A percentile compares a stretch with the other conserved stretches of the same genome.
Conservation (phyloP, 2,888 invertebrate species). For the Pheosia tremula region DNA sequence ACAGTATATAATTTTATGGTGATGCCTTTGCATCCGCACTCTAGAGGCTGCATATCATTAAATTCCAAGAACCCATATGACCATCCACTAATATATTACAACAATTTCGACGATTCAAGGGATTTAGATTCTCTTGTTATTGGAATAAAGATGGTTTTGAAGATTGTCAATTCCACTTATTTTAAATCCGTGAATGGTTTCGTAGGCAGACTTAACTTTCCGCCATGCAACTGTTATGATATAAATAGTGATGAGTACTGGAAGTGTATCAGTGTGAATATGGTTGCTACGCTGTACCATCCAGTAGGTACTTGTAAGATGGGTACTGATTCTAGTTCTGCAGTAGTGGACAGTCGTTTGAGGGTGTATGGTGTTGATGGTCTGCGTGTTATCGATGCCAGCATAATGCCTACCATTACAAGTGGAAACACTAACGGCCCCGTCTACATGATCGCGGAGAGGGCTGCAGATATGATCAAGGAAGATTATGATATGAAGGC, state of each 20-base stretch:
- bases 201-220: slow-evolving; percentile 11
- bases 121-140: slow-evolving; percentile 18
- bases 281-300: slow-evolving; percentile 21
- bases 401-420: slow-evolving; percentile 89
- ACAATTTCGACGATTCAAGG: slow-evolving; percentile 20
- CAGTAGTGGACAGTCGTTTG: slow-evolving; percentile 27
- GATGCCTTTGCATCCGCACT: slow-evolving; percentile 17
- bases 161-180: slow-evolving; percentile 17
- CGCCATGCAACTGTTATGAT: slow-evolving; percentile 17
- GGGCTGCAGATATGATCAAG: slow-evolving; percentile 39
- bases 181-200: slow-evolving; percentile 20
- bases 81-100: slow-evolving; percentile 51
- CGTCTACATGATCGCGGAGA: slow-evolving; percentile 90
- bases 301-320: slow-evolving; percentile 27
- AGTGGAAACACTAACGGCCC: slow-evolving; percentile 91
- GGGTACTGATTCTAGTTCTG: slow-evolving; percentile 15
- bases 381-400: slow-evolving; percentile 87
- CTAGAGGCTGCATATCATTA: slow-evolving; percentile 28
- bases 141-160: slow-evolving; percentile 16
- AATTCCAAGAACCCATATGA: slow-evolving; percentile 33
- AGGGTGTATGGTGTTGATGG: slow-evolving; percentile 20
- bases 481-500: slow-evolving; percentile 21
- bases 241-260: slow-evolving; percentile 22
- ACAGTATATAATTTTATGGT: slow-evolving; percentile 10
- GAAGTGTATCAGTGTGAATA: slow-evolving; percentile 21